Evolutionary conservation across 1,140 invertebrate genomes (phyloP).

Genomic region (Lepidostoma basale): DNA sequence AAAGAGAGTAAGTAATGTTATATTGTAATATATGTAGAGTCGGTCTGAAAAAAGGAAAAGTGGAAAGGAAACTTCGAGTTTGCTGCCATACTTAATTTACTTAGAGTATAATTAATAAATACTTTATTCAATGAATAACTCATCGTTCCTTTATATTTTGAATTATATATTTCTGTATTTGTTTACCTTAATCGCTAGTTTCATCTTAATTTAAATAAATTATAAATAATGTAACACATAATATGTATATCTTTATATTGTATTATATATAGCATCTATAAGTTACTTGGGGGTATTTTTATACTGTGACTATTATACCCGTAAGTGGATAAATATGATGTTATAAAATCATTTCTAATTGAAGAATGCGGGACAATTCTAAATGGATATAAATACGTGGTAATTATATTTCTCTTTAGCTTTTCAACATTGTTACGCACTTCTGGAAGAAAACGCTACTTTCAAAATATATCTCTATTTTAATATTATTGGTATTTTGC

Average conservation of each 20-base stretch:
- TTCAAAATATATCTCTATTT: no score
- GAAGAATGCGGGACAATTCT: no score
- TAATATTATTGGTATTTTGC: no score
- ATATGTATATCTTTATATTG: conserved; percentile 5
- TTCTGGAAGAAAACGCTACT: no score
- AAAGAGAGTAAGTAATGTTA: no score
- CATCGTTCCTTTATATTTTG: conserved; percentile 35
- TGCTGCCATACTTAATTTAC: conserved; percentile 44
- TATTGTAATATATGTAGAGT: no score
- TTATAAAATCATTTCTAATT: conserved; percentile 14
- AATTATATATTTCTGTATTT: conserved; percentile 35
- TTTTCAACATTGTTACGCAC: no score
- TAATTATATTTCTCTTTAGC: no score
- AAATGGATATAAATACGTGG: no score
- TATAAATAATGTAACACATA: conserved; percentile 1
- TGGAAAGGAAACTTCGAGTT: conserved; percentile 42
- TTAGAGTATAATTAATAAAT: conserved; percentile 44
- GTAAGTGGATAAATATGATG: background rate
- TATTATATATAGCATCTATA: conserved; percentile 12
- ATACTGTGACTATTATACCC: background rate
- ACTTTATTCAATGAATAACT: conserved; percentile 42
- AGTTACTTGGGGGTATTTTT: background rate
- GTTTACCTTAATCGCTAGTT: background rate
- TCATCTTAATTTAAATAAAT: conserved; percentile 29
- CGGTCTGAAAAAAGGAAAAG: conserved; percentile 12